Evolutionary conservation across 2,797 vertebrate genomes (phyloP), one percentile per base, ranked within the genome.

Genomic region (Sebastes kiyomatsui): DNA sequence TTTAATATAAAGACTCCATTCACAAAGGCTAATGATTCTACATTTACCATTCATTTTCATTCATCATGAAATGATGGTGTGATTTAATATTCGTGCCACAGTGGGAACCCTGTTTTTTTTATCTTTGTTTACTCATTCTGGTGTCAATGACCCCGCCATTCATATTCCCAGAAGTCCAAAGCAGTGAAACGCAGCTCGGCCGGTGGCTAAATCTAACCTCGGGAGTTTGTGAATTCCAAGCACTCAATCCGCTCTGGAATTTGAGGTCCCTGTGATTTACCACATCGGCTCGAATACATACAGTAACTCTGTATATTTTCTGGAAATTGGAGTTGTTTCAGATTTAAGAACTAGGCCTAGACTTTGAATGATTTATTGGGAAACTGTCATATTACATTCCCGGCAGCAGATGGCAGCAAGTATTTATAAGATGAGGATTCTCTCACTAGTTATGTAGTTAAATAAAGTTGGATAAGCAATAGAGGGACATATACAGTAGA

Each of bases 241-340:
- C 30, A 12, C 52, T 58, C 65, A 83, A 80, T 81, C 84, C 5
- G 2, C 73, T 80, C 49, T 82, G 82, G 82, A 87, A 85, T 87
- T 82, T 75, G 22, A 58, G n/a, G 20, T 66, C 30, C 23, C 42
- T 65, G 23, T 32, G 32, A 32, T 65, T 74, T 56, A 67, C 20
- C 5, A 62, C 59, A 35, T n/a, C 42, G 25, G 12, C 33, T 77
- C 1, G 0, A 42, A 56, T 35, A 14, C 66, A 70, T 59, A 25
- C 25, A 74, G 28, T 20, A 33, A 75, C 3, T 9, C 7, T 46
- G 30, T n/a, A 30, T 54, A n/a, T 60, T 58, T 54, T 18, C 9
- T 28, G 9, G 16, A 46, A 66, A 52, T 20, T 18, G 1, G 1
- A 33, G 4, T 30, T 25, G 25, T 56, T 9, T 54, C 27, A 6